Conservation (phyloP, 23 tunicate genomes). For the Styela clava region DNA sequence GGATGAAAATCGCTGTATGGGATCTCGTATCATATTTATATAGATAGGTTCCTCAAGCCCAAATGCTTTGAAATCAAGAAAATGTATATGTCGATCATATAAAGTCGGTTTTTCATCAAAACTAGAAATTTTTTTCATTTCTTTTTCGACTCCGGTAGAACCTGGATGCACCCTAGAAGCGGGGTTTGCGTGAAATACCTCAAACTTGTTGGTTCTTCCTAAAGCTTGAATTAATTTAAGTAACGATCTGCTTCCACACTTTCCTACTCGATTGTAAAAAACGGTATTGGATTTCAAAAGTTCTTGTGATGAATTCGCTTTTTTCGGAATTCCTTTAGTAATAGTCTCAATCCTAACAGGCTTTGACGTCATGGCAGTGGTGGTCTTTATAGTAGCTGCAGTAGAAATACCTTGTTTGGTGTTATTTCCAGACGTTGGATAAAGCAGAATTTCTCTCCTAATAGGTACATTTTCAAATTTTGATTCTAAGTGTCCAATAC, state of each 20-base stretch:
- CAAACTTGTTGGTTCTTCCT: constrained; percentile 35
- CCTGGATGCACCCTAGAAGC: constrained; percentile 38
- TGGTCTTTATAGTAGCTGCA: too few relatives aligned
- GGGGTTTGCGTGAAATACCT: constrained; percentile 30
- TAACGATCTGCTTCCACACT: constrained; percentile 96
- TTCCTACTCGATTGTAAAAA: constrained; percentile 87
- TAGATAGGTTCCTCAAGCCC: constrained; percentile 50
- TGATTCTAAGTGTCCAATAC: too few relatives aligned
- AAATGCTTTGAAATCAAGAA: constrained; percentile 40
- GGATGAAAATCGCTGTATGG: constrained; percentile 78
- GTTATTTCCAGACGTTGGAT: too few relatives aligned
- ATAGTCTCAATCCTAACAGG: too few relatives aligned
- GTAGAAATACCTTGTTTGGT: too few relatives aligned
- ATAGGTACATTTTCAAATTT: too few relatives aligned
- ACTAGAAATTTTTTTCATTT: constrained; percentile 28
- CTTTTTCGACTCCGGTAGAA: constrained; percentile 38
- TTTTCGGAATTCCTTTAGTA: too few relatives aligned
- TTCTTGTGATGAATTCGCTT: too few relatives aligned
- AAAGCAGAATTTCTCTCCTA: too few relatives aligned
- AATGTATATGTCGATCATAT: constrained; percentile 80
- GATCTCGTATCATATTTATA: constrained; percentile 91
- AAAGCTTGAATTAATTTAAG: constrained; percentile 31
- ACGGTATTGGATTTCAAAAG: too few relatives aligned
- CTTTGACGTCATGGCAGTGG: too few relatives aligned
- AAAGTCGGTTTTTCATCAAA: constrained; percentile 44